phyloP scores from a whole-genome alignment of 1,140 invertebrate genomes.

The Drosophila hydei region DNA sequence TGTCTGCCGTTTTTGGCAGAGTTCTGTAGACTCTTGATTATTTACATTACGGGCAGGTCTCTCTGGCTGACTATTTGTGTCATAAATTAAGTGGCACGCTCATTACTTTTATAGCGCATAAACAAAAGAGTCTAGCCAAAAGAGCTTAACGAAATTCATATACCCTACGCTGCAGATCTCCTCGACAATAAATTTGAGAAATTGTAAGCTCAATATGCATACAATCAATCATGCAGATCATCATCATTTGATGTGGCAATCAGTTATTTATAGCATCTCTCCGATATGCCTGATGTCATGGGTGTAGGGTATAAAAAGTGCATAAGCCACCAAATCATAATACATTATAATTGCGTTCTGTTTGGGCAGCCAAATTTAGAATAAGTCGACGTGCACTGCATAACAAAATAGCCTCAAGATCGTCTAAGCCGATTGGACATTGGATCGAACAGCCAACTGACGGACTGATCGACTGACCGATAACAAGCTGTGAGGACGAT shows the following conservation, averaged over 20 bases:
- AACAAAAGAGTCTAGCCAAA: slow-evolving; percentile 37
- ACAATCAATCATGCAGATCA: background rate
- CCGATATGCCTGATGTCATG: background rate
- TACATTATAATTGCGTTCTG: slow-evolving; percentile 73
- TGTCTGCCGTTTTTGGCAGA: slow-evolving; percentile 50
- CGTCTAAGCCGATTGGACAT: slow-evolving; percentile 32
- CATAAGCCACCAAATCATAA: slow-evolving; percentile 57
- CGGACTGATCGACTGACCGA: slow-evolving; percentile 7
- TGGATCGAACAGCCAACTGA: slow-evolving; percentile 50
- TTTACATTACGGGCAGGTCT: slow-evolving; percentile 52
- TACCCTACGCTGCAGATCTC: slow-evolving; percentile 20
- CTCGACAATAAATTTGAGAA: background rate
- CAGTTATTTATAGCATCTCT: background rate
- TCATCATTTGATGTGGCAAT: background rate
- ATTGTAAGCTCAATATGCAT: background rate
- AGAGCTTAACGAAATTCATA: slow-evolving; percentile 24
- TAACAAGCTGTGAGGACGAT: background rate
- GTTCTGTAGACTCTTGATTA: slow-evolving; percentile 16
- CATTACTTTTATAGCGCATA: slow-evolving; percentile 59
- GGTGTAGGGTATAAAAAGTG: slow-evolving; percentile 49
- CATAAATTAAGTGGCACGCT: slow-evolving; percentile 66
- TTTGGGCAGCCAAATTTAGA: slow-evolving; percentile 72
- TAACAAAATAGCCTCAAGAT: slow-evolving; percentile 37
- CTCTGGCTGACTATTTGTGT: slow-evolving; percentile 40
- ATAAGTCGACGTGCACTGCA: slow-evolving; percentile 58